Conservation (phyloP, 2,888 invertebrate genomes). For the Nomada fabriciana region DNA sequence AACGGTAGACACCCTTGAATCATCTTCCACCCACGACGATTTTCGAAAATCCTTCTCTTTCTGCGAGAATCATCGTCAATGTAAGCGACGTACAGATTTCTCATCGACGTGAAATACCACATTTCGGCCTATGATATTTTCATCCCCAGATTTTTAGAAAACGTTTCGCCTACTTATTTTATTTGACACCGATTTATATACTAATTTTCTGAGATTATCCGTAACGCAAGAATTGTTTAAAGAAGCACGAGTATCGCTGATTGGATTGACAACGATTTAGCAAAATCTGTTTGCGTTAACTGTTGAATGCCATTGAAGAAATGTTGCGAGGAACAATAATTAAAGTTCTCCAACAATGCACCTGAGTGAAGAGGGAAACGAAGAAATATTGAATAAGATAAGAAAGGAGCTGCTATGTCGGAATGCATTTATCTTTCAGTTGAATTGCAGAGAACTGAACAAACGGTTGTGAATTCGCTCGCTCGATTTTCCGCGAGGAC, state of each 20-base stretch:
- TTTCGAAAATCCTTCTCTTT: neutral
- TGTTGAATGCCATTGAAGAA: too few species aligned
- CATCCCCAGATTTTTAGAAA: neutral
- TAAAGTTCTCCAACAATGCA: too few species aligned
- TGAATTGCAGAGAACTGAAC: conserved; percentile 8
- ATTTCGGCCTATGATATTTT: neutral
- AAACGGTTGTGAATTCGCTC: neutral
- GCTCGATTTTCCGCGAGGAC: neutral
- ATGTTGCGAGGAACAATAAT: too few species aligned
- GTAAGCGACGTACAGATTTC: neutral
- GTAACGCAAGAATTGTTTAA: too few species aligned
- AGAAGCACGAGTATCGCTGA: too few species aligned
- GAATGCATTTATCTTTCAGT: conserved; percentile 8
- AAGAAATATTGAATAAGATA: neutral
- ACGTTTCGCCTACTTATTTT: neutral
- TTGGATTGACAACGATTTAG: too few species aligned
- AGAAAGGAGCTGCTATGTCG: neutral
- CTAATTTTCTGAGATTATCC: too few species aligned
- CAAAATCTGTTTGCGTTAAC: too few species aligned
- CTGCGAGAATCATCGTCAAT: too few species aligned
- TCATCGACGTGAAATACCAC: neutral
- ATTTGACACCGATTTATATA: too few species aligned
- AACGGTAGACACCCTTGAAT: conserved; percentile 36
- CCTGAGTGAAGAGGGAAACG: neutral
- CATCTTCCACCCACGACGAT: conserved; percentile 19